These are phyloP conservation scores for Halcyon senegalensis DNA, from an alignment of 2,113 vertebrate genomes.

Conservation along the genomic window DNA sequence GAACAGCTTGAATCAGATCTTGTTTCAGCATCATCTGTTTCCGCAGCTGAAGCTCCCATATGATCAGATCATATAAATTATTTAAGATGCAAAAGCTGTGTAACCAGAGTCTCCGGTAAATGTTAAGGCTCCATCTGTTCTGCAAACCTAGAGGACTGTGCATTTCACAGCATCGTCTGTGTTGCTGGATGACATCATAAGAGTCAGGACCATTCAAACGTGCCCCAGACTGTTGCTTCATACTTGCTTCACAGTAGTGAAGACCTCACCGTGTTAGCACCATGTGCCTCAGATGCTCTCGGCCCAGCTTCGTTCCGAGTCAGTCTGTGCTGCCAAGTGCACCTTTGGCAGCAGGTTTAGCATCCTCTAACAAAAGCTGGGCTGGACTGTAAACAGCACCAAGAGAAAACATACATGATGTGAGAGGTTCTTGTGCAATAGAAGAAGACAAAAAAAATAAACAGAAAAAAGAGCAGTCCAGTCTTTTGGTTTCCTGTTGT, in stretches of 20 bases:
- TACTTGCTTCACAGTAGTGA: conserved; percentile 33
- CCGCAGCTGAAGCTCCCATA: conserved; percentile 70
- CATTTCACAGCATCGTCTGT: conserved; percentile 43
- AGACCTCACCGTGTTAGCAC: neutral
- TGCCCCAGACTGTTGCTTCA: conserved; percentile 11
- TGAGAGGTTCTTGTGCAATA: neutral
- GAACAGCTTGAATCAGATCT: conserved; percentile 74
- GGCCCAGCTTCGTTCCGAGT: neutral
- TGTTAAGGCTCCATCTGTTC: conserved; percentile 68
- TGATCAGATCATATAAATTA: conserved; percentile 74
- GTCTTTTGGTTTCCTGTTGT: neutral
- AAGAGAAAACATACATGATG: neutral
- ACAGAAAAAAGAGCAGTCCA: neutral
- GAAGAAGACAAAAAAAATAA: neutral
- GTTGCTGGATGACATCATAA: conserved; percentile 55
- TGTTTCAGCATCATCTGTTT: conserved; percentile 75
- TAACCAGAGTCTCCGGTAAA: conserved; percentile 72
- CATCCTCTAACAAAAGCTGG: neutral
- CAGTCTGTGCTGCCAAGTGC: neutral
- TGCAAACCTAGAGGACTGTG: conserved; percentile 53
- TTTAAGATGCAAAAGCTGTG: conserved; percentile 72
- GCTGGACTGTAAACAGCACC: neutral
- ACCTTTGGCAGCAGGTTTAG: neutral
- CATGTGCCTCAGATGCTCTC: neutral
- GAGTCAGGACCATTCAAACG: conserved; percentile 14